Conservation (phyloP, 2,113 vertebrate species). For the Neolamprologus modestus region DNA sequence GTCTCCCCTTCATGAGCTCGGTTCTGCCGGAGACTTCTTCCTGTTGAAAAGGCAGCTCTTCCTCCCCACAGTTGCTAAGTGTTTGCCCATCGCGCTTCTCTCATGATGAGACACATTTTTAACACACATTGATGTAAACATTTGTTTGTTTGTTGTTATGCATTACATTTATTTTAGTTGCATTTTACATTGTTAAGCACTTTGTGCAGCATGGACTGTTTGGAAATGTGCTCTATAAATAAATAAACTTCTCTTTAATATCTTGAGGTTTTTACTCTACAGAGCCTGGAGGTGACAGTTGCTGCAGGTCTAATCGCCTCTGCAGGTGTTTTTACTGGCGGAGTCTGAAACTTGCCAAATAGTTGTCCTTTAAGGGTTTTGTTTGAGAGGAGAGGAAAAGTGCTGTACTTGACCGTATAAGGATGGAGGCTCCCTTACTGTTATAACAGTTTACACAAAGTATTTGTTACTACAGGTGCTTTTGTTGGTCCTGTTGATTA, state of each 20-base stretch:
- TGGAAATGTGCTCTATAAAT: background rate
- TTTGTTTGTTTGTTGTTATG: background rate
- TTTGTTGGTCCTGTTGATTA: background rate
- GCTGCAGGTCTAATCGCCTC: background rate
- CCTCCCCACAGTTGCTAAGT: background rate
- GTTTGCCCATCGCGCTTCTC: background rate
- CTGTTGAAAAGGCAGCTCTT: background rate
- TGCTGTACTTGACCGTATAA: rapidly evolving
- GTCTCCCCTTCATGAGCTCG: background rate
- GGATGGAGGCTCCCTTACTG: background rate
- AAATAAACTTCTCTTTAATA: background rate
- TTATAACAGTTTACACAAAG: background rate
- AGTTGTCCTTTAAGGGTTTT: background rate
- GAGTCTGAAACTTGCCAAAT: background rate
- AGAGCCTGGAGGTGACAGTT: background rate
- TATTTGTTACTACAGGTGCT: background rate
- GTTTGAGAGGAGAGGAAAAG: background rate
- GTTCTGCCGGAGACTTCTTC: background rate
- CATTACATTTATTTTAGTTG: background rate
- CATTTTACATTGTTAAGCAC: background rate
- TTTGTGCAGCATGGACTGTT: background rate
- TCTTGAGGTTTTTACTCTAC: background rate
- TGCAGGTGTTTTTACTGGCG: background rate
- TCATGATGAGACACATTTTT: background rate
- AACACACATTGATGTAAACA: background rate